A percentile compares a stretch with the other conserved stretches of the same genome.
Evolutionary conservation across 1,140 invertebrate genomes (phyloP).

Genomic region (Trissolcus basalis): DNA sequence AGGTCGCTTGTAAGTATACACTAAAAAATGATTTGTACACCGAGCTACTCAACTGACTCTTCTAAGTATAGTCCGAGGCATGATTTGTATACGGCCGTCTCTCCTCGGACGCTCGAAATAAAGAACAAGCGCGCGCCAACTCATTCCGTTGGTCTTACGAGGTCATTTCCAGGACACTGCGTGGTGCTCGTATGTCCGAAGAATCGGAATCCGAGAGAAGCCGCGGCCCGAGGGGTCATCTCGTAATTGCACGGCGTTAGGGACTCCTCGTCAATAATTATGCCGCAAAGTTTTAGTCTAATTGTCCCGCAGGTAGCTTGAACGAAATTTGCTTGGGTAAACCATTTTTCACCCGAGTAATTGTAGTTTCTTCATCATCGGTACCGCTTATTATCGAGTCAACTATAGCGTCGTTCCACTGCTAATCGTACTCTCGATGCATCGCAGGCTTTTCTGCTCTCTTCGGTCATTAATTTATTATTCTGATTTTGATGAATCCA

Average conservation of each 20-base stretch:
- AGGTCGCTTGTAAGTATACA: constrained; percentile 54
- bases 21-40: constrained; percentile 61
- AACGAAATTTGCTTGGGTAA: constrained; percentile 62
- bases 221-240: constrained; percentile 48
- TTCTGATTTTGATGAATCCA: constrained; percentile 44
- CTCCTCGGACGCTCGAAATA: constrained; percentile 48
- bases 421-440: constrained; percentile 15
- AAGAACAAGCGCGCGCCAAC: constrained; percentile 44
- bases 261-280: constrained; percentile 52
- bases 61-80: constrained; percentile 64
- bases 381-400: constrained; percentile 53
- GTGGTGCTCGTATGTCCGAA: constrained; percentile 29
- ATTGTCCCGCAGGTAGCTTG: constrained; percentile 57
- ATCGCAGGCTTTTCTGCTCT: constrained; percentile 8
- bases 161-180: constrained; percentile 54
- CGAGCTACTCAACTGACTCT: constrained; percentile 57
- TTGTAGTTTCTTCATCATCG: constrained; percentile 51
- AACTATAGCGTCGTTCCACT: constrained; percentile 23
- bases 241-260: constrained; percentile 61
- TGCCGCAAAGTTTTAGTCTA: constrained; percentile 51
- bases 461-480: constrained; percentile 53
- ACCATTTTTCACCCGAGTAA: constrained; percentile 65
- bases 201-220: constrained; percentile 42
- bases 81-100: constrained; percentile 64
- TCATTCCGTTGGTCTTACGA: constrained; percentile 42